These are phyloP conservation scores for Scaptomyza polygonia DNA, from an alignment of 2,888 invertebrate species.

Conservation along the genomic window DNA sequence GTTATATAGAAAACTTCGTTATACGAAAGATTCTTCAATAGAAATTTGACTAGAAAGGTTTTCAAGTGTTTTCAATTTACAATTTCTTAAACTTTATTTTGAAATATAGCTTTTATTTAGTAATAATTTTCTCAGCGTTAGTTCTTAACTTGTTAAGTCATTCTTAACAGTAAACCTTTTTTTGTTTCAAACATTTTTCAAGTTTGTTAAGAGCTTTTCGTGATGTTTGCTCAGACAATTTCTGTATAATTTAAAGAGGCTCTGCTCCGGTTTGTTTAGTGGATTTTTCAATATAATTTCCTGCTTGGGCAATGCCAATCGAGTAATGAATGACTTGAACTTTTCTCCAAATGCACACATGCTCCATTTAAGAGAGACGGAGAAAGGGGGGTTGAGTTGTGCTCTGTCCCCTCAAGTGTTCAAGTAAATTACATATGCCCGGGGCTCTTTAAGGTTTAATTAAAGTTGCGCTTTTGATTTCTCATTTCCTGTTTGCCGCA, in stretches of 20 bases:
- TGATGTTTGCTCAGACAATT: conserved; percentile 19
- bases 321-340: conserved; percentile 65
- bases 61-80: too few species aligned
- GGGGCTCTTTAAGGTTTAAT: conserved; percentile 53
- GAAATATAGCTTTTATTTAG: not conserved
- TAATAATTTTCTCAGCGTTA: not conserved
- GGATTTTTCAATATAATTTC: conserved; percentile 48
- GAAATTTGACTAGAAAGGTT: too few species aligned
- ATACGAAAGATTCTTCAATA: too few species aligned
- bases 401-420: conserved; percentile 5
- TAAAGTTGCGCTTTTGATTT: conserved; percentile 68
- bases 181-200: not conserved
- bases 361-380: conserved; percentile 36
- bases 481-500: conserved; percentile 57
- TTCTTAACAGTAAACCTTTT: not conserved
- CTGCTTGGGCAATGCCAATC: conserved; percentile 66
- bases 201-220: not conserved
- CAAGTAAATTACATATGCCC: conserved; percentile 19
- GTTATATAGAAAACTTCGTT: too few species aligned
- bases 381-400: conserved; percentile 7
- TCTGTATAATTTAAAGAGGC: conserved; percentile 22
- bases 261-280: conserved; percentile 18
- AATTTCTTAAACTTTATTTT: too few species aligned
- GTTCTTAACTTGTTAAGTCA: not conserved
- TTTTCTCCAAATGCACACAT: conserved; percentile 45